These are phyloP conservation scores for Drosophila barbarae DNA, from an alignment of 2,888 invertebrate genomes.

Conservation along the genomic window DNA sequence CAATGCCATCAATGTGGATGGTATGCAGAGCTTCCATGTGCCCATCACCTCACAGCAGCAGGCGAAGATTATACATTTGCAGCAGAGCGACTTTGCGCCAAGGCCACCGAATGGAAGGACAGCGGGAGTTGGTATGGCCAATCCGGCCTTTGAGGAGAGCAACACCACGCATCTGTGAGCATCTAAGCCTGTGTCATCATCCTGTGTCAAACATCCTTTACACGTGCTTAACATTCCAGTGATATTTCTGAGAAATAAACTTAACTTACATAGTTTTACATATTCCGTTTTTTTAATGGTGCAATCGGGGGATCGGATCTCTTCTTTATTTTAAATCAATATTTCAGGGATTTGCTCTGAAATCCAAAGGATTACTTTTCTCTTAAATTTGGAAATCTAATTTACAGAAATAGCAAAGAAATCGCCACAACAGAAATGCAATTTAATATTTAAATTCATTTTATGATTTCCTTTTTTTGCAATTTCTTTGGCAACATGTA, in stretches of 20 bases:
- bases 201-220: constrained; percentile 12
- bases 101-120: constrained; percentile 15
- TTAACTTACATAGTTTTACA: constrained; percentile 25
- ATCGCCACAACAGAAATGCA: not conserved
- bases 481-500: not conserved
- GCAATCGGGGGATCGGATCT: constrained; percentile 1
- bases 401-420: not conserved
- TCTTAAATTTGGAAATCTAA: not conserved
- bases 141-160: constrained; percentile 73
- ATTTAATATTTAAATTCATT: not conserved
- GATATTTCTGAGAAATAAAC: constrained; percentile 60
- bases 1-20: constrained; percentile 61
- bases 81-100: constrained; percentile 73
- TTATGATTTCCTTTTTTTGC: not conserved
- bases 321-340: constrained; percentile 3
- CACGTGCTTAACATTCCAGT: constrained; percentile 44
- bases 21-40: constrained; percentile 67
- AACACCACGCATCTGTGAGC: constrained; percentile 76
- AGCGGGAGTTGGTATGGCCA: constrained; percentile 53
- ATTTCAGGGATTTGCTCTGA: not conserved
- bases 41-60: constrained; percentile 67
- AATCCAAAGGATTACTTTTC: not conserved
- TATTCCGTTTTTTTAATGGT: not conserved
- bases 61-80: constrained; percentile 74
- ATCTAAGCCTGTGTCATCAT: constrained; percentile 7